Evolutionary conservation across 1,140 invertebrate genomes (phyloP), one percentile per base, ranked within the genome.

Genomic region (Sarcophaga bullata): DNA sequence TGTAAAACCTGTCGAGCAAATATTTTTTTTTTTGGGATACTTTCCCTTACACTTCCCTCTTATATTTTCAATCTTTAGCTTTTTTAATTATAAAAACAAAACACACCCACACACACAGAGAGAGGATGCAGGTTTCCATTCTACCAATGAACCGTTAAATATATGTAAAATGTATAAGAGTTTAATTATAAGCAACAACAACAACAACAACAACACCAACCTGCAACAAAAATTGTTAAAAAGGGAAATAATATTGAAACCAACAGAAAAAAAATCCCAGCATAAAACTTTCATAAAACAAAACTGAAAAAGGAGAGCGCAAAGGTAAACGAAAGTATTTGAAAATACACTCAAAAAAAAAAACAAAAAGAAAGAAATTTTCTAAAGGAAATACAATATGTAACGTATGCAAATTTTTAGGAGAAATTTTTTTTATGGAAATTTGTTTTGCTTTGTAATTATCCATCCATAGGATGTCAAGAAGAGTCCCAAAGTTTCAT

Each of bases 321-420:
- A 58, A 58, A 58, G 54, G 54, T 58, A 58, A 58, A 58, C n/a
- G 54, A 58, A 58, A 58, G 54, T 58, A 13, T n/a, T 13, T 58
- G 15, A n/a, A 58, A 58, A n/a, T n/a, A 58, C 54, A 7, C n/a
- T 58, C 11, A 13, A 6, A 13, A 10, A 10, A 58, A 10, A 58
- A 58, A 54, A 54, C 3, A 54, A 13, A 58, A 6, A 0, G 11
- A 58, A 58, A 13, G 54, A 15, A 58, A n/a, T 58, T 58, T 58
- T 54, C 10, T 3, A 54, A 54, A 10, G 10, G 52, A 54, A 54
- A 4, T 37, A 37, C 1, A 1, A 37, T 37, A 37, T n/a, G n/a
- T 37, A 37, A 37, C 25, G 25, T 37, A 37, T 37, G 25, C 1
- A 37, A 37, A 37, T 37, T 37, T 37, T 2, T 37, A 37, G 25